Evolutionary conservation across 30 jellyfish, hydroid and myxozoan species (phyloP).

Genomic region (Aurelia coerulea): DNA sequence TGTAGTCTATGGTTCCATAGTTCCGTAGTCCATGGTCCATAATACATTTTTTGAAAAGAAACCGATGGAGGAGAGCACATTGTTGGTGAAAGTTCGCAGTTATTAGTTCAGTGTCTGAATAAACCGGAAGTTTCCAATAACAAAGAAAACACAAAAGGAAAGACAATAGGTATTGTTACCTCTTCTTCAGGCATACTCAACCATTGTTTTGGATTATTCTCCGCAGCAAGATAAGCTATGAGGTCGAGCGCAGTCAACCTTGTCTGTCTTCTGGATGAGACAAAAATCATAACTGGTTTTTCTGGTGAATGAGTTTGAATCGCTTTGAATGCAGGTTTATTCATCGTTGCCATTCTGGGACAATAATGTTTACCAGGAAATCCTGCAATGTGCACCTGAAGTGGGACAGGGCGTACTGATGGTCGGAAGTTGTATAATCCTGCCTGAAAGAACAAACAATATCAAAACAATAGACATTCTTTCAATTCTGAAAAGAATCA

Average conservation of each 20-base stretch:
- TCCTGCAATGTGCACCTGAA: slow-evolving; percentile 99
- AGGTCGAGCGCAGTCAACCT: slow-evolving; percentile 96
- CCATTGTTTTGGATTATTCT: slow-evolving; percentile 97
- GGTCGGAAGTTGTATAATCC: slow-evolving; percentile 99
- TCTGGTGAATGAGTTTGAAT: slow-evolving; percentile 97
- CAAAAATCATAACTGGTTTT: slow-evolving; percentile 95
- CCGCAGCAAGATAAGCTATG: slow-evolving; percentile 95
- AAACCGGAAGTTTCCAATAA: too few relatives aligned
- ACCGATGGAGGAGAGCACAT: too few relatives aligned
- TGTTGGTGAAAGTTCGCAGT: too few relatives aligned
- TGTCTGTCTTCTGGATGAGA: slow-evolving; percentile 98
- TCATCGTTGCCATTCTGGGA: slow-evolving; percentile 99
- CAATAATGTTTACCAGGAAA: slow-evolving; percentile 99
- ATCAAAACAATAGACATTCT: too few relatives aligned
- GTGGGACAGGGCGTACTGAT: slow-evolving; percentile 99
- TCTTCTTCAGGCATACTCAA: slow-evolving; percentile 90
- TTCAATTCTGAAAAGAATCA: too few relatives aligned
- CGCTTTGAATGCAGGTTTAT: slow-evolving; percentile 96
- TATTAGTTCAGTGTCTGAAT: too few relatives aligned
- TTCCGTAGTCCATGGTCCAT: too few relatives aligned
- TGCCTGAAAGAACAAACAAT: slow-evolving; percentile 56
- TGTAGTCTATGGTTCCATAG: too few relatives aligned
- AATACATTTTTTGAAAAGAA: too few relatives aligned
- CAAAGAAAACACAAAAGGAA: not conserved
- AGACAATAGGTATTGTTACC: slow-evolving; percentile 32